A percentile compares a stretch with the other conserved stretches of the same genome.
phyloP scores from a whole-genome alignment of 2,888 invertebrate genomes.

The Nomada goodeniana region DNA sequence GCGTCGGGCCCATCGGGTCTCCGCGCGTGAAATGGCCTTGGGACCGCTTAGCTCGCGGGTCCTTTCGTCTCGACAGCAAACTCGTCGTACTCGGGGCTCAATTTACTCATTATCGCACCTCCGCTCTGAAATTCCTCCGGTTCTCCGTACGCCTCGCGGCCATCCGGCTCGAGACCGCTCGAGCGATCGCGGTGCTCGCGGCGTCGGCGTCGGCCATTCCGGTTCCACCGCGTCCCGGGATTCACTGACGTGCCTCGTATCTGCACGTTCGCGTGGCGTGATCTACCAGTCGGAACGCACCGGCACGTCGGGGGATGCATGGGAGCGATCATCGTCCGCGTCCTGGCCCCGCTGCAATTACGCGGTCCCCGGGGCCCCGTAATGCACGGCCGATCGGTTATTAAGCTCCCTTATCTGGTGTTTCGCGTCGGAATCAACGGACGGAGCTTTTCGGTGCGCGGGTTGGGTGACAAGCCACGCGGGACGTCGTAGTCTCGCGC shows the following conservation, averaged over 20 bases:
- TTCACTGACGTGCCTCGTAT: conserved; percentile 22
- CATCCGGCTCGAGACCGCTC: conserved; percentile 28
- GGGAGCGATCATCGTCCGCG: conserved; percentile 44
- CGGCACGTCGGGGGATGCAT: conserved; percentile 25
- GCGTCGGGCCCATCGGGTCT: conserved; percentile 22
- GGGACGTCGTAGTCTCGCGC: no score
- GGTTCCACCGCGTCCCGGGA: conserved; percentile 13
- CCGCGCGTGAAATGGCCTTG: conserved; percentile 56
- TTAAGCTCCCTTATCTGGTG: neutral
- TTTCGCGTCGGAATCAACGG: conserved; percentile 10
- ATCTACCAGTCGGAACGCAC: conserved; percentile 42
- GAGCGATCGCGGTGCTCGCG: conserved; percentile 32
- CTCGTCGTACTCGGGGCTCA: conserved; percentile 53
- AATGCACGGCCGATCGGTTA: conserved; percentile 26
- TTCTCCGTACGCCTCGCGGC: conserved; percentile 37
- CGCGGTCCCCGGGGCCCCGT: neutral
- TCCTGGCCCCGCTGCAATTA: conserved; percentile 38
- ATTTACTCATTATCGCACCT: conserved; percentile 78
- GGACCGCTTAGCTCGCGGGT: conserved; percentile 54
- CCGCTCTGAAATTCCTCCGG: conserved; percentile 65
- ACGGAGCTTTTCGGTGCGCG: neutral
- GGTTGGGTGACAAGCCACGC: neutral
- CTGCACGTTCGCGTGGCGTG: conserved; percentile 43
- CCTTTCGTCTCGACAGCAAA: conserved; percentile 57
- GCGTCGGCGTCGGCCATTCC: conserved; percentile 52